Evolutionary conservation across 2,888 invertebrate genomes (phyloP).

Genomic region (Nysson spinosus): DNA sequence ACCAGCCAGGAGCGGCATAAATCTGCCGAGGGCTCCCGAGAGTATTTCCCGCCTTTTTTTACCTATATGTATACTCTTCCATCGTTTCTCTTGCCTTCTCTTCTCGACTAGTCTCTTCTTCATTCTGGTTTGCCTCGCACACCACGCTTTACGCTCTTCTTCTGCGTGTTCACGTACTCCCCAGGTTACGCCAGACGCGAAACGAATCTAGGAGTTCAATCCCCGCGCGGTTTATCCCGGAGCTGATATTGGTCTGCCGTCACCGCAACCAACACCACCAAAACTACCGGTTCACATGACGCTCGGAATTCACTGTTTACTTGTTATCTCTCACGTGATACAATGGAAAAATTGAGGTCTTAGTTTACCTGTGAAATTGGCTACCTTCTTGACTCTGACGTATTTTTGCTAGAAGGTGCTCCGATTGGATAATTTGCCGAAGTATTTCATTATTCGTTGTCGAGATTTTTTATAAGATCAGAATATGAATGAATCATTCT

Average conservation of each 20-base stretch:
- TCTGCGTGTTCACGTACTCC: too few species aligned
- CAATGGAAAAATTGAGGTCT: background rate
- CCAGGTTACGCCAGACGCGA: constrained; percentile 61
- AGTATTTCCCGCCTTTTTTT: constrained; percentile 70
- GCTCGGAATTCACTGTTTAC: constrained; percentile 13
- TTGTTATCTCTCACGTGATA: background rate
- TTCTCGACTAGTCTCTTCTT: constrained; percentile 5
- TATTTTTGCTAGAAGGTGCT: too few species aligned
- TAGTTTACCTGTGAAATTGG: background rate
- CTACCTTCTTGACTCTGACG: too few species aligned
- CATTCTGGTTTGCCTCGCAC: constrained; percentile 18
- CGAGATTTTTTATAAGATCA: too few species aligned
- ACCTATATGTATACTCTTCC: constrained; percentile 33
- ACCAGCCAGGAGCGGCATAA: constrained; percentile 69
- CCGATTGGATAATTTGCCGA: too few species aligned
- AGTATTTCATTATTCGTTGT: too few species aligned
- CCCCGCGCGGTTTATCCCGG: constrained; percentile 70
- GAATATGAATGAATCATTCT: too few species aligned
- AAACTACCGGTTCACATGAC: constrained; percentile 25
- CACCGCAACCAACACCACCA: constrained; percentile 34
- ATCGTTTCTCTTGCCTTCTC: constrained; percentile 43
- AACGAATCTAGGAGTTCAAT: constrained; percentile 74
- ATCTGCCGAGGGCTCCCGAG: constrained; percentile 75
- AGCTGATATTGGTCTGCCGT: constrained; percentile 47
- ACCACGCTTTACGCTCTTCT: constrained; percentile 30